Conservation (phyloP, 1,140 invertebrate species). For the Scylla paramamosain region DNA sequence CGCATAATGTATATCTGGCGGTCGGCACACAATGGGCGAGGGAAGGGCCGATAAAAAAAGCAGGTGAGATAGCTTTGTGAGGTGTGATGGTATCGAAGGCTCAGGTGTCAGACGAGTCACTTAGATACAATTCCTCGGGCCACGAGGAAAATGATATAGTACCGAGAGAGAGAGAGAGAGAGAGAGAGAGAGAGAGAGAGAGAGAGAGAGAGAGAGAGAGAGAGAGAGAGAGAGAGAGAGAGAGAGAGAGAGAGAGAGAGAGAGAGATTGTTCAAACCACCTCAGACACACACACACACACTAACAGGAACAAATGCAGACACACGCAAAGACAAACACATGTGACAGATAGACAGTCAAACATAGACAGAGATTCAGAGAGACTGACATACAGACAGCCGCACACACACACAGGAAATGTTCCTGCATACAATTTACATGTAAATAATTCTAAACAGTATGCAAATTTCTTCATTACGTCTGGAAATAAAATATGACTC, state of each 20-base stretch:
- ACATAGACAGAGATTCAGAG: background rate
- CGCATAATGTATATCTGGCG: slow-evolving; percentile 10
- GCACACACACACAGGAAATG: background rate
- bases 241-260: slow-evolving; percentile 1
- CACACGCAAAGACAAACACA: background rate
- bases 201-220: slow-evolving; percentile 20
- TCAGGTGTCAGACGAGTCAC: too few relatives aligned
- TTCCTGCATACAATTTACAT: slow-evolving; percentile 23
- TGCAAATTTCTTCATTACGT: slow-evolving; percentile 24
- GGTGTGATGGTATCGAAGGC: background rate
- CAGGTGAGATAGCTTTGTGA: background rate
- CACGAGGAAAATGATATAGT: background rate
- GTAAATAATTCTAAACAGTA: slow-evolving; percentile 6
- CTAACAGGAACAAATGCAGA: background rate
- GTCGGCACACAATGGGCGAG: background rate
- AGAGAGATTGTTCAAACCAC: background rate
- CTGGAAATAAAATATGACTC: slow-evolving; percentile 23
- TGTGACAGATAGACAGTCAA: background rate
- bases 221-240: slow-evolving; percentile 20
- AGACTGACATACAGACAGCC: background rate
- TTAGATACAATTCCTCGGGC: too few relatives aligned
- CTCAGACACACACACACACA: background rate
- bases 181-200: slow-evolving; percentile 18
- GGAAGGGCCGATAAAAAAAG: background rate
- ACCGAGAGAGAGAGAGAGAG: background rate